A percentile compares a stretch with the other conserved stretches of the same genome.
These are phyloP conservation scores for Chlorops oryzae DNA, from an alignment of 1,140 invertebrate species.

Conservation along the genomic window DNA sequence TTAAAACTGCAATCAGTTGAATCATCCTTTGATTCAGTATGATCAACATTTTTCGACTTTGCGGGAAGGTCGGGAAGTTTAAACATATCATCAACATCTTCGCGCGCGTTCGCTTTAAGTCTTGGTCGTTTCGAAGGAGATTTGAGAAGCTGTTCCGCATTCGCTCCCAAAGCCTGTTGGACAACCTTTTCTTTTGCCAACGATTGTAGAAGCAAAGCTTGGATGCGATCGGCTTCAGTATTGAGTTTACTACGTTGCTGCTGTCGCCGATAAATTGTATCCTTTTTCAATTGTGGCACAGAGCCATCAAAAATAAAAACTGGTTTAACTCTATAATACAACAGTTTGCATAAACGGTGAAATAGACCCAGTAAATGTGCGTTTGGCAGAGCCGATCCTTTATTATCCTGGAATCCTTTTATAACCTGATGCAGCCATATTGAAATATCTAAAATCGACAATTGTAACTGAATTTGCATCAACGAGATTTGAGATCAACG, in stretches of 20 bases:
- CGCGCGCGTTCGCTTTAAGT: constrained; percentile 18
- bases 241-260: constrained; percentile 67
- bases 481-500: background rate
- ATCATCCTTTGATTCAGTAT: constrained; percentile 20
- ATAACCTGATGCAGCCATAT: constrained; percentile 97
- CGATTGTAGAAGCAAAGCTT: constrained; percentile 61
- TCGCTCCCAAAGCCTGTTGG: constrained; percentile 54
- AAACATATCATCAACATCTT: constrained; percentile 61
- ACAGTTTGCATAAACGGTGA: constrained; percentile 88
- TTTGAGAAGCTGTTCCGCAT: constrained; percentile 50
- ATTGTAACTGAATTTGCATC: background rate
- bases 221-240: constrained; percentile 65
- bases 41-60: constrained; percentile 24
- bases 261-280: constrained; percentile 81
- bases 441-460: constrained; percentile 78
- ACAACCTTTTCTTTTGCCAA: constrained; percentile 58
- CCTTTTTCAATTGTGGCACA: constrained; percentile 57
- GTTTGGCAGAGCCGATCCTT: constrained; percentile 75
- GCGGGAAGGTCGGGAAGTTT: constrained; percentile 60
- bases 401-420: constrained; percentile 86
- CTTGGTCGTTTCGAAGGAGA: constrained; percentile 26
- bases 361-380: constrained; percentile 91
- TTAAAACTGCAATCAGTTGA: constrained; percentile 22
- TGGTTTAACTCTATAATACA: constrained; percentile 93
- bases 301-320: constrained; percentile 99